phyloP scores from a whole-genome alignment of 2,888 invertebrate species.

The Pollenia labialis region DNA sequence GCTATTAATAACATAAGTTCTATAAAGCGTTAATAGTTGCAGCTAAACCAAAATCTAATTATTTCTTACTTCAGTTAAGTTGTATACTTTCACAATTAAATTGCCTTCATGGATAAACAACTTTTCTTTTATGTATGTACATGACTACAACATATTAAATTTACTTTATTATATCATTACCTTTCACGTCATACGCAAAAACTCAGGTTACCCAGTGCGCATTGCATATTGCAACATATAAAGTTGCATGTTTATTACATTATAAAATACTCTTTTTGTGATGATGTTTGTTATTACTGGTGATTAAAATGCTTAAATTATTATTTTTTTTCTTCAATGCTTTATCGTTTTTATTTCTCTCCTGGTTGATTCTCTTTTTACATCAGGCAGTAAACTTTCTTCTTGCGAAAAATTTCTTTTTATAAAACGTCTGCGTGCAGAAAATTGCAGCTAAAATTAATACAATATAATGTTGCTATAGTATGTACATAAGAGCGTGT shows the following conservation, averaged over 20 bases:
- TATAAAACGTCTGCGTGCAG: background rate
- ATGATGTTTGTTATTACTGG: conserved; percentile 9
- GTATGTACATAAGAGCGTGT: background rate
- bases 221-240: background rate
- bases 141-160: background rate
- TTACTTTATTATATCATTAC: conserved; percentile 15
- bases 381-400: background rate
- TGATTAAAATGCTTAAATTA: conserved; percentile 27
- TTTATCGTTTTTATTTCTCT: background rate
- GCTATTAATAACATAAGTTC: background rate
- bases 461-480: background rate
- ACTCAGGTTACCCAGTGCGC: background rate
- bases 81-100: background rate
- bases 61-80: background rate
- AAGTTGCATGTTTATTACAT: conserved; percentile 31
- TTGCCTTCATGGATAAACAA: background rate
- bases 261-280: background rate
- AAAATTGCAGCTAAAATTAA: conserved; percentile 14
- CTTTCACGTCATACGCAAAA: background rate
- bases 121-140: background rate
- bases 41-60: background rate
- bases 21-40: background rate
- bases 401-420: background rate
- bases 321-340: background rate
- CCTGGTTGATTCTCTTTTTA: too few species aligned